Conservation (phyloP, 2,113 vertebrate genomes). For the Tragelaphus scriptus region DNA sequence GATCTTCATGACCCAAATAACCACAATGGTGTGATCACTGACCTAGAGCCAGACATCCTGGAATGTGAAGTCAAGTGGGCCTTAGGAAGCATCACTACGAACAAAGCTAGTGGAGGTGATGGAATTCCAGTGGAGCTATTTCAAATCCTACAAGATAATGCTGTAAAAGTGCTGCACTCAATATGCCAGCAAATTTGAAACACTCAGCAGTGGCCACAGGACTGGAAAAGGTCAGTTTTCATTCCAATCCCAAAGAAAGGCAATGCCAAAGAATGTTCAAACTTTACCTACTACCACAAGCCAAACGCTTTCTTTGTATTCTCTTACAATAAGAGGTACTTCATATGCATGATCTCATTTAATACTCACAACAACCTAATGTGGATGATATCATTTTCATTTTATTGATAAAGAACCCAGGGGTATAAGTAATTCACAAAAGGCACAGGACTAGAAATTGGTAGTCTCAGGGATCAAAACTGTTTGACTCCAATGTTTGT, state of each 20-base stretch:
- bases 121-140: background rate
- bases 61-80: background rate
- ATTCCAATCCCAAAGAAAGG: background rate
- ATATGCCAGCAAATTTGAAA: background rate
- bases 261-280: background rate
- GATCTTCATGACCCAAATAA: background rate
- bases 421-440: background rate
- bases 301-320: background rate
- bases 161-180: background rate
- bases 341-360: background rate
- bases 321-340: background rate
- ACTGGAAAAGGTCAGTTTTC: background rate
- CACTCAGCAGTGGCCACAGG: background rate
- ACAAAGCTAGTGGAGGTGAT: background rate
- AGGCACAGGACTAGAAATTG: background rate
- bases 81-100: background rate
- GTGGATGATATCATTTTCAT: background rate
- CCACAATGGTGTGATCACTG: background rate
- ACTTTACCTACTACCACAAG: background rate
- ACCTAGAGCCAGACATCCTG: background rate
- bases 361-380: background rate
- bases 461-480: background rate
- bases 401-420: background rate
- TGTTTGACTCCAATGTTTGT: background rate
- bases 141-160: background rate